These are phyloP conservation scores for Drosophila cardini DNA, from an alignment of 1,140 invertebrate species.

Conservation along the genomic window DNA sequence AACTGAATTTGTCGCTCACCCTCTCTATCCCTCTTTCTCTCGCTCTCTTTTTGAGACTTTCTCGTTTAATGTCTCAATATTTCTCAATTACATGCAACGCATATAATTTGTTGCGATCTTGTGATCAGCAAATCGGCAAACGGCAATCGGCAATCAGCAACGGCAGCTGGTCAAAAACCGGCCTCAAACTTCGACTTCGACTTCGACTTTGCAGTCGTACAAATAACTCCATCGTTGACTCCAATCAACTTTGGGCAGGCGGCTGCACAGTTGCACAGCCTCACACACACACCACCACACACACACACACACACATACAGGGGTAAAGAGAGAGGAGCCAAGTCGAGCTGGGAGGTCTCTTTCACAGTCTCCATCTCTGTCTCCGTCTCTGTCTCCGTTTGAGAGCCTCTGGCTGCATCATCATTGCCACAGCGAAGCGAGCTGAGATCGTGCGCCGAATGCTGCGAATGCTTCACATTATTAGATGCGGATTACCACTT, in stretches of 20 bases:
- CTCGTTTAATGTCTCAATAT: constrained; percentile 77
- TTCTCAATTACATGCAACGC: constrained; percentile 78
- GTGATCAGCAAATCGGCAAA: constrained; percentile 51
- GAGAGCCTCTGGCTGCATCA: constrained; percentile 25
- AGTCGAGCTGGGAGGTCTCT: constrained; percentile 72
- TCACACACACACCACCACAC: constrained; percentile 6
- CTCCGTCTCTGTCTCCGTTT: constrained; percentile 37
- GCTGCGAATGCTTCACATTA: constrained; percentile 78
- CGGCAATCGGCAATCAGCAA: constrained; percentile 33
- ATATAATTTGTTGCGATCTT: constrained; percentile 72
- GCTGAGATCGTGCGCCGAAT: constrained; percentile 76
- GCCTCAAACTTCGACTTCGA: constrained; percentile 13
- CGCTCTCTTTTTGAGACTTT: neutral
- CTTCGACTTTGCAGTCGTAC: constrained; percentile 65
- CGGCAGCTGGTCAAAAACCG: constrained; percentile 8
- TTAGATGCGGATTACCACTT: constrained; percentile 83
- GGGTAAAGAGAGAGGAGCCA: constrained; percentile 12
- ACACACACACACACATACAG: neutral
- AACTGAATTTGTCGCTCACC: neutral
- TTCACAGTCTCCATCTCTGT: constrained; percentile 48
- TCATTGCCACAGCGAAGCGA: constrained; percentile 5
- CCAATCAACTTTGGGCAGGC: constrained; percentile 74
- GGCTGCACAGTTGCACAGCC: constrained; percentile 38
- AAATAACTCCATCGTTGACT: constrained; percentile 83
- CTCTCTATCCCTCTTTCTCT: neutral